Percentiles rank a stretch among this genome's conserved stretches.
Conservation (phyloP, 2,888 invertebrate species). For the Polyommatus icarus region DNA sequence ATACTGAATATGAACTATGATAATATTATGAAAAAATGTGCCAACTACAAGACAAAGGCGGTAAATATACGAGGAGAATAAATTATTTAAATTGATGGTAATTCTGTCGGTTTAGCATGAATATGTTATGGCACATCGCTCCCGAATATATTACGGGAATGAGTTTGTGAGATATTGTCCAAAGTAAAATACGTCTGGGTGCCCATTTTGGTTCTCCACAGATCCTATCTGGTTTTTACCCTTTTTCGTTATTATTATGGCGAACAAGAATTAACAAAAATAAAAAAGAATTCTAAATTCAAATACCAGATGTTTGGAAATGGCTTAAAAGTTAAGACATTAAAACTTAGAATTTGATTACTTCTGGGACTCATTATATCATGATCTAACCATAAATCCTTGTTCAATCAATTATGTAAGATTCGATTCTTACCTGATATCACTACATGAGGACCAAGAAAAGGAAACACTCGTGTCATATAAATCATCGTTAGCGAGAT, state of each 20-base stretch:
- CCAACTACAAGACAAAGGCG: background rate
- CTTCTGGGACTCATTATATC: too few relatives aligned
- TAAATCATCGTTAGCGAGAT: conserved; percentile 55
- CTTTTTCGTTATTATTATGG: background rate
- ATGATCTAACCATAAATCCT: too few relatives aligned
- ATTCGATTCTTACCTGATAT: conserved; percentile 58
- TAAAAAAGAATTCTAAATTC: background rate
- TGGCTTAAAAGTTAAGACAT: background rate
- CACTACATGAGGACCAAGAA: conserved; percentile 60
- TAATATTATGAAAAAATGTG: background rate
- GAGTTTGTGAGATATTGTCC: background rate
- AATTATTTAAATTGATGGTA: conserved; percentile 23
- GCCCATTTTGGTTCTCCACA: background rate
- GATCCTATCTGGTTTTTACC: background rate
- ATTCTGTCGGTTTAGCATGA: conserved; percentile 22
- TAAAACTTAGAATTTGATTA: background rate
- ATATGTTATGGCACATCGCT: conserved; percentile 24
- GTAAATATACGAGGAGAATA: conserved; percentile 28
- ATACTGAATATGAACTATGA: background rate
- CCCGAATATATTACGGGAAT: conserved; percentile 18
- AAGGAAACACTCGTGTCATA: conserved; percentile 62
- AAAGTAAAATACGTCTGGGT: background rate
- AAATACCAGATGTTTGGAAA: background rate
- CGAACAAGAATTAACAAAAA: background rate
- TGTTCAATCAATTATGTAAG: too few relatives aligned